A percentile compares a stretch with the other conserved stretches of the same genome.
These are phyloP conservation scores for Cylloceria caligata DNA, from an alignment of 2,888 invertebrate genomes.

Conservation along the genomic window DNA sequence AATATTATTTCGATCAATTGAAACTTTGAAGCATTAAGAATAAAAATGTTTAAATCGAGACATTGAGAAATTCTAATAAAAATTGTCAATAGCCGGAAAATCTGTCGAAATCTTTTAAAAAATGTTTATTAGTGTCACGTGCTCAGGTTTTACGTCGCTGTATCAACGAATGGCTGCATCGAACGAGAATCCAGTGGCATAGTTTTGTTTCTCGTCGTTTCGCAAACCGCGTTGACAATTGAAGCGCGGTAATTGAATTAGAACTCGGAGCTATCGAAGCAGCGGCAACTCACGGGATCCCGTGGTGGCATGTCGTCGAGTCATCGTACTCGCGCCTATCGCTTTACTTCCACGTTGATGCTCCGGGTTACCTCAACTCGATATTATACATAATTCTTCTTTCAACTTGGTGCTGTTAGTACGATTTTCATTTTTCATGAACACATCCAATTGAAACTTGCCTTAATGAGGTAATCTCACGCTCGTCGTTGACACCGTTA, in stretches of 20 bases:
- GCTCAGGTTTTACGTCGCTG: neutral
- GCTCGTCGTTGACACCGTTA: constrained; percentile 56
- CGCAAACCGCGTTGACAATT: constrained; percentile 63
- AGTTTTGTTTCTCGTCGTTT: constrained; percentile 47
- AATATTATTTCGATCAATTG: no score
- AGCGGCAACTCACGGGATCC: constrained; percentile 15
- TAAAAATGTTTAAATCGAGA: no score
- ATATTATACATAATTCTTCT: constrained; percentile 20
- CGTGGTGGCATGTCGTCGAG: constrained; percentile 38
- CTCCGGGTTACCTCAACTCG: constrained; percentile 20
- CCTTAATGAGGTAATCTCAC: constrained; percentile 58
- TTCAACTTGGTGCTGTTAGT: neutral
- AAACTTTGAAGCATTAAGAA: no score
- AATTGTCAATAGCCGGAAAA: neutral
- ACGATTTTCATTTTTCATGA: constrained; percentile 36
- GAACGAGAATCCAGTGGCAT: constrained; percentile 27
- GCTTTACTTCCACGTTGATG: constrained; percentile 14
- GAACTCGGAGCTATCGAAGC: constrained; percentile 59
- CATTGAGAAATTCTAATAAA: neutral
- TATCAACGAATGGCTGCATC: constrained; percentile 11
- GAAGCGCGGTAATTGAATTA: constrained; percentile 72
- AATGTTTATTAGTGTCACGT: constrained; percentile 13
- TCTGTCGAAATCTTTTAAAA: neutral
- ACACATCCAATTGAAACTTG: constrained; percentile 42
- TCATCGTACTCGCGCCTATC: constrained; percentile 26